Evolutionary conservation across 1,140 invertebrate genomes (phyloP).

Genomic region (Drosophila ohnishii): DNA sequence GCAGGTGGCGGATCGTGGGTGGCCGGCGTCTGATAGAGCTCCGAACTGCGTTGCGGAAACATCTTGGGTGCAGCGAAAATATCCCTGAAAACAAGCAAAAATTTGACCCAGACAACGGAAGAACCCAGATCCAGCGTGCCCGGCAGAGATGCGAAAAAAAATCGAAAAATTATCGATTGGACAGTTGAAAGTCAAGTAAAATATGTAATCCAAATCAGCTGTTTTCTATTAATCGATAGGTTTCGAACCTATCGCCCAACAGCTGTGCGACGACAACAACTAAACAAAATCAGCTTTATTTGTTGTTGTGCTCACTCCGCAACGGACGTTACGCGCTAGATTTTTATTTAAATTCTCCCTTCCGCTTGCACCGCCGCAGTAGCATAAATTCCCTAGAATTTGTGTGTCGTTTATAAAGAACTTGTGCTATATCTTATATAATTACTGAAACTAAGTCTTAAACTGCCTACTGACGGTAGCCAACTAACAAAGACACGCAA

Average conservation of each 20-base stretch:
- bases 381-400: not conserved
- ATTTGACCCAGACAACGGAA: not conserved
- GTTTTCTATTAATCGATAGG: not conserved
- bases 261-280: conserved; percentile 16
- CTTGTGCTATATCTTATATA: conserved; percentile 16
- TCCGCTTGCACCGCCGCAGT: conserved; percentile 10
- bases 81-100: not conserved
- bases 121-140: conserved; percentile 18
- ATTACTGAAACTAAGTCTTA: conserved; percentile 15
- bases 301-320: conserved; percentile 19
- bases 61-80: conserved; percentile 12
- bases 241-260: not conserved
- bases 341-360: conserved; percentile 27
- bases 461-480: not conserved
- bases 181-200: no score
- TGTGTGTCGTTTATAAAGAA: not conserved
- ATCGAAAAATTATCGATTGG: not conserved
- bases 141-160: conserved; percentile 3
- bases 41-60: conserved; percentile 60
- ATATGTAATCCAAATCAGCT: conserved; percentile 1
- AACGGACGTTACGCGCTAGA: conserved; percentile 27
- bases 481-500: conserved; percentile 31
- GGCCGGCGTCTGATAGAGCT: conserved; percentile 42
- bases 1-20: conserved; percentile 53
- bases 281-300: conserved; percentile 23